phyloP scores from a whole-genome alignment of 2,113 vertebrate genomes.

The Willisornis vidua region DNA sequence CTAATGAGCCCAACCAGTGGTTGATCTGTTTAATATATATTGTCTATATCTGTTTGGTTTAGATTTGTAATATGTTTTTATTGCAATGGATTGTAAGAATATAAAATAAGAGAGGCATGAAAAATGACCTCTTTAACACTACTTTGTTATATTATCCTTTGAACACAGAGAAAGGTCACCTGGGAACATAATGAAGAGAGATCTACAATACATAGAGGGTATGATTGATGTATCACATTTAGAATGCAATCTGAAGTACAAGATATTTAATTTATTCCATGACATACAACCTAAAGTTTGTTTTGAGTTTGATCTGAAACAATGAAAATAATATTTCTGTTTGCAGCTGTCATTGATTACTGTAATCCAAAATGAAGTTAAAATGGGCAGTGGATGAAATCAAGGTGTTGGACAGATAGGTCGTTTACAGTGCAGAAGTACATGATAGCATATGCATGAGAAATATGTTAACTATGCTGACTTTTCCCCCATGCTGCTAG shows the following conservation, averaged over 20 bases:
- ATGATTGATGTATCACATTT: not conserved
- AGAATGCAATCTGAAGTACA: slow-evolving; percentile 17
- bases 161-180: slow-evolving; percentile 30
- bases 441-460: not conserved
- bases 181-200: slow-evolving; percentile 22
- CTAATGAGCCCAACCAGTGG: not conserved
- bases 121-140: not conserved
- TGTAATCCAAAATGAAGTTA: slow-evolving; percentile 34
- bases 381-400: not conserved
- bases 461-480: slow-evolving; percentile 41
- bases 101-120: slow-evolving; percentile 3
- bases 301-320: slow-evolving; percentile 24
- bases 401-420: slow-evolving; percentile 1
- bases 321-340: slow-evolving; percentile 26
- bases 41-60: not conserved
- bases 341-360: slow-evolving; percentile 31
- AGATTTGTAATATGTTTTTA: slow-evolving; percentile 13
- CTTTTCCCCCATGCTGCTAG: not conserved
- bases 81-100: slow-evolving; percentile 23
- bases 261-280: slow-evolving; percentile 35
- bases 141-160: slow-evolving; percentile 35
- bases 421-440: not conserved
- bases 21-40: not conserved
- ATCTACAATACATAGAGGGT: not conserved
- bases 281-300: not conserved